phyloP scores from a whole-genome alignment of 2,888 invertebrate genomes.

The Brachyptera putata region DNA sequence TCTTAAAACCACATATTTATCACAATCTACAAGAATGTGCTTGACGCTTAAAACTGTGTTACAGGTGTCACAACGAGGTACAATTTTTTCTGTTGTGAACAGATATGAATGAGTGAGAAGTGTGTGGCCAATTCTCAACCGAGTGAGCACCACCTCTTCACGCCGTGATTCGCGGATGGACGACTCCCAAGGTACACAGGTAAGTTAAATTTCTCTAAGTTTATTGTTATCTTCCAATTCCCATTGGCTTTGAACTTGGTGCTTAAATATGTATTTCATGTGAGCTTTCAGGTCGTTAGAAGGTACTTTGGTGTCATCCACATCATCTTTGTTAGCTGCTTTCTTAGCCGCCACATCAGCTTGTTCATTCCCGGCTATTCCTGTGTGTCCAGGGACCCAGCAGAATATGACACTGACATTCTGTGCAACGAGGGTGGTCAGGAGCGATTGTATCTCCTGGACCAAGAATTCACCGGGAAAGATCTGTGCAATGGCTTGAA shows the following conservation, averaged over 20 bases:
- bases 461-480: background rate
- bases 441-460: conserved; percentile 1
- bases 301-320: background rate
- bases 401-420: background rate
- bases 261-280: too few relatives aligned
- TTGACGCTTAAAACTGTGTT: too few relatives aligned
- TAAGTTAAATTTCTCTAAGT: conserved; percentile 2
- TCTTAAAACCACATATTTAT: too few relatives aligned
- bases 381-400: conserved; percentile 22
- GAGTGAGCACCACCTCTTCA: conserved; percentile 6
- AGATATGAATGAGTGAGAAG: conserved; percentile 5
- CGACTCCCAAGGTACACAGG: background rate
- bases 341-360: conserved; percentile 2
- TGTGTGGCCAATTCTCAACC: background rate
- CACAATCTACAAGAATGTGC: too few relatives aligned
- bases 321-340: background rate
- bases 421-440: background rate
- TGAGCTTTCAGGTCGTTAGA: background rate
- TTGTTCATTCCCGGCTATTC: conserved; percentile 16
- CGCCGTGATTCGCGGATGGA: background rate
- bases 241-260: background rate
- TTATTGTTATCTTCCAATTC: background rate
- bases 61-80: too few relatives aligned
- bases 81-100: too few relatives aligned
- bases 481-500: background rate